Conservation (phyloP, 2,797 vertebrate genomes). For the Sarcoramphus papa region DNA sequence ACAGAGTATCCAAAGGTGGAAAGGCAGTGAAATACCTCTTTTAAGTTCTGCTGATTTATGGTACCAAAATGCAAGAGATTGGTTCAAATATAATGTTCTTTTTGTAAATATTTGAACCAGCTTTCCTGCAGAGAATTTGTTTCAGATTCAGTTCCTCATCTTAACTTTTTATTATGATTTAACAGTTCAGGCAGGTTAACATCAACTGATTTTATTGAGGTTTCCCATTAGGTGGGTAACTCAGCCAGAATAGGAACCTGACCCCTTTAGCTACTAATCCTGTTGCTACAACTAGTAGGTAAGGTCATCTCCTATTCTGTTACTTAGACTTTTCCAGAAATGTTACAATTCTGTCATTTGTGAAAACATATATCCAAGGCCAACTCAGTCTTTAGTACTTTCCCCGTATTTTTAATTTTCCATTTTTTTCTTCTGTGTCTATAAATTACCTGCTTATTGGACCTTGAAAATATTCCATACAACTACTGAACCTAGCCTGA, state of each 20-base stretch:
- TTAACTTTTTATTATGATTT: background rate
- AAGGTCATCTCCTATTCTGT: background rate
- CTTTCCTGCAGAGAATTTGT: background rate
- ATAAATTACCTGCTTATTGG: background rate
- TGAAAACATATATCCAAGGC: background rate
- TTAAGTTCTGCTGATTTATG: background rate
- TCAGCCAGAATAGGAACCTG: background rate
- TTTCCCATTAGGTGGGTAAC: background rate
- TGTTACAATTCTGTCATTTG: background rate
- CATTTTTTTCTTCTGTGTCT: background rate
- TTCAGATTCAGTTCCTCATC: background rate
- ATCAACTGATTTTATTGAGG: background rate
- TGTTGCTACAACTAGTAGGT: background rate
- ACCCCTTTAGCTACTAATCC: background rate
- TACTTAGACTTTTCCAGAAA: background rate
- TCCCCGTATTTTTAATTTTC: background rate
- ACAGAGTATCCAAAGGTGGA: background rate
- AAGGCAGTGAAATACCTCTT: background rate
- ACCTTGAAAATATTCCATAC: background rate
- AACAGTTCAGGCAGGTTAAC: background rate
- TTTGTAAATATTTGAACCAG: background rate
- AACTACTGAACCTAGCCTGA: background rate
- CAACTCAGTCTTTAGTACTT: background rate
- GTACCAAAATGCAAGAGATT: background rate
- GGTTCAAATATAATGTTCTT: background rate